phyloP scores from a whole-genome alignment of 2,888 invertebrate species.

The Cheilosia grossa region DNA sequence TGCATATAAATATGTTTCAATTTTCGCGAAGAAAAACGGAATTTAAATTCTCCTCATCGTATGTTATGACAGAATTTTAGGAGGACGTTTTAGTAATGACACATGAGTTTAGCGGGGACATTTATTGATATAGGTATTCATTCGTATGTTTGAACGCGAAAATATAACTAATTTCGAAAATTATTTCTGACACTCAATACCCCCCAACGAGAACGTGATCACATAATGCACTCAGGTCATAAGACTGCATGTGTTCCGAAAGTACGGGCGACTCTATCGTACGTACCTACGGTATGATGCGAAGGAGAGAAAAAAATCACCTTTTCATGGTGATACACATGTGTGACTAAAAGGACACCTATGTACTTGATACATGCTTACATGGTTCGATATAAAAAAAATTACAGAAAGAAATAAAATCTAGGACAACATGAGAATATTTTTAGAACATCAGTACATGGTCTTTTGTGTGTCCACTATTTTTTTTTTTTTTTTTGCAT shows the following conservation, averaged over 20 bases:
- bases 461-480: slow-evolving; percentile 38
- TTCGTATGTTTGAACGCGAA: background rate
- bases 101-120: background rate
- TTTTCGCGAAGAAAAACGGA: background rate
- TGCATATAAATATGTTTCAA: slow-evolving; percentile 58
- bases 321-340: slow-evolving; percentile 72
- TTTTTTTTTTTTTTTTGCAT: slow-evolving; percentile 58
- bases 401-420: slow-evolving; percentile 18
- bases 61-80: slow-evolving; percentile 24
- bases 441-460: slow-evolving; percentile 60
- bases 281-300: slow-evolving; percentile 22
- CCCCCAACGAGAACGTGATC: slow-evolving; percentile 57
- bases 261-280: slow-evolving; percentile 32
- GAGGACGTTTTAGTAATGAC: background rate
- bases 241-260: slow-evolving; percentile 72
- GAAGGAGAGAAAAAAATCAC: slow-evolving; percentile 44
- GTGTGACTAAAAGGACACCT: slow-evolving; percentile 74
- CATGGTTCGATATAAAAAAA: slow-evolving; percentile 55
- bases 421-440: slow-evolving; percentile 54
- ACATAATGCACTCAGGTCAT: slow-evolving; percentile 73
- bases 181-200: slow-evolving; percentile 14
- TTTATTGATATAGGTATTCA: background rate
- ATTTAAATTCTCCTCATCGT: slow-evolving; percentile 16
- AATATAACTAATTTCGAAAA: background rate
- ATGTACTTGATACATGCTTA: slow-evolving; percentile 58